These are phyloP conservation scores for Arrhopalites spinosus DNA, from an alignment of 2,888 invertebrate species.

Conservation along the genomic window DNA sequence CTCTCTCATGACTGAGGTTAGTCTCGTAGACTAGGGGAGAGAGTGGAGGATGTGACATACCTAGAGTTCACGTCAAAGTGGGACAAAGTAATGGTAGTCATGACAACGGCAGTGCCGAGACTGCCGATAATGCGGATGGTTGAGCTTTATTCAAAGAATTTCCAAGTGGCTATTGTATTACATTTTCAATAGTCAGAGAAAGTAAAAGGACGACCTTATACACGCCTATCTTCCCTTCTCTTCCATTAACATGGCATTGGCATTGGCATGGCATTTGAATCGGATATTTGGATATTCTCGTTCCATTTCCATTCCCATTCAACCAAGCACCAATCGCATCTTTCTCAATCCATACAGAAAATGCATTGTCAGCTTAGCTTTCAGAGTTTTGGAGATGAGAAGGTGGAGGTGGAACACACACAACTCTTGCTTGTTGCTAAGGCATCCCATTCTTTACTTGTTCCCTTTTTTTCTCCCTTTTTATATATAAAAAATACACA, in stretches of 20 bases:
- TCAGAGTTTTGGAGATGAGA: background rate
- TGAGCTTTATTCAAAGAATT: conserved; percentile 24
- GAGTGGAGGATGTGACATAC: background rate
- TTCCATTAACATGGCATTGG: conserved; percentile 7
- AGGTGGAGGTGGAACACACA: too few species aligned
- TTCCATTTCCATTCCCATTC: conserved; percentile 24
- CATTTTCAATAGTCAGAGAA: conserved; percentile 9
- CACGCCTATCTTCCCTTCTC: background rate
- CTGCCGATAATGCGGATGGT: conserved; percentile 16
- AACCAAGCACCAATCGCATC: conserved; percentile 8
- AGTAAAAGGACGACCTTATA: background rate
- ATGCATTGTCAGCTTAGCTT: conserved; percentile 1
- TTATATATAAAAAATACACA: background rate
- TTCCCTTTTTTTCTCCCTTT: background rate
- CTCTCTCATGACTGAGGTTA: background rate
- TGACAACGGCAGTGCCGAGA: too few species aligned
- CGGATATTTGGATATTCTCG: conserved; percentile 26
- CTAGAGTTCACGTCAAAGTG: too few species aligned
- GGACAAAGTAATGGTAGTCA: too few species aligned
- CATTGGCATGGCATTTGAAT: conserved; percentile 14
- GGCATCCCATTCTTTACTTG: background rate
- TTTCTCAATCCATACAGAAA: conserved; percentile 1
- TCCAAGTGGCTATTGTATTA: conserved; percentile 22
- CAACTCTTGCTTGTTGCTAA: background rate
- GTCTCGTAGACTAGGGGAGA: background rate